Percentiles rank a stretch among this genome's conserved stretches.
Conservation (phyloP, 2,797 vertebrate genomes). For the Ctenosaura bakeri region DNA sequence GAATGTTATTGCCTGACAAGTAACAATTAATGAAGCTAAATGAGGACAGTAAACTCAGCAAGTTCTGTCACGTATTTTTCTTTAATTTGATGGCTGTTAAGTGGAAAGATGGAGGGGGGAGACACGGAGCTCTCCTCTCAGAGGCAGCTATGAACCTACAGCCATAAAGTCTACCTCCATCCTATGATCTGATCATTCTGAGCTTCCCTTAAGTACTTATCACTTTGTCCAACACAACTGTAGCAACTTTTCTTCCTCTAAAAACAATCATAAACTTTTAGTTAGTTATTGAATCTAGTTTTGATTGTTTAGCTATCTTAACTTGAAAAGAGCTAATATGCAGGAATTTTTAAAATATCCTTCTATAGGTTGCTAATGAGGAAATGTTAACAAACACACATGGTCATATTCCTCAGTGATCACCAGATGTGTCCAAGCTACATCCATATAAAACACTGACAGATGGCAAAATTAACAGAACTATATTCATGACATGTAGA, state of each 20-base stretch:
- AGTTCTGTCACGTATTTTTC: background rate
- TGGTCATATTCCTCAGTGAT: background rate
- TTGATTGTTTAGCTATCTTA: background rate
- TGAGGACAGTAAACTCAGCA: background rate
- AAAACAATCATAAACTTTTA: background rate
- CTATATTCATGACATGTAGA: conserved; percentile 11
- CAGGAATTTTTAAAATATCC: background rate
- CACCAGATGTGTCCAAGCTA: background rate
- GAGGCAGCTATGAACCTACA: background rate
- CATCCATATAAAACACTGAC: background rate
- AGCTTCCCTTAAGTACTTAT: background rate
- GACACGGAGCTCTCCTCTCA: background rate
- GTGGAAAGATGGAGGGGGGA: background rate
- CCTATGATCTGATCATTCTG: background rate
- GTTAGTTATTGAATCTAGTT: background rate
- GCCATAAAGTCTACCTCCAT: background rate
- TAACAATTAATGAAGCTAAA: background rate
- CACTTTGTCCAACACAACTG: background rate
- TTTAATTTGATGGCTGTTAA: background rate
- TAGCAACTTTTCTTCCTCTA: background rate
- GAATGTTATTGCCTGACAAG: background rate
- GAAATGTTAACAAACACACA: background rate
- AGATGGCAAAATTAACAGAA: background rate
- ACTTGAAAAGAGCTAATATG: background rate
- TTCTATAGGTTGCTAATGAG: background rate